Evolutionary conservation across 2,888 invertebrate species (phyloP).

Genomic region (Rhopalosiphum nymphaeae): DNA sequence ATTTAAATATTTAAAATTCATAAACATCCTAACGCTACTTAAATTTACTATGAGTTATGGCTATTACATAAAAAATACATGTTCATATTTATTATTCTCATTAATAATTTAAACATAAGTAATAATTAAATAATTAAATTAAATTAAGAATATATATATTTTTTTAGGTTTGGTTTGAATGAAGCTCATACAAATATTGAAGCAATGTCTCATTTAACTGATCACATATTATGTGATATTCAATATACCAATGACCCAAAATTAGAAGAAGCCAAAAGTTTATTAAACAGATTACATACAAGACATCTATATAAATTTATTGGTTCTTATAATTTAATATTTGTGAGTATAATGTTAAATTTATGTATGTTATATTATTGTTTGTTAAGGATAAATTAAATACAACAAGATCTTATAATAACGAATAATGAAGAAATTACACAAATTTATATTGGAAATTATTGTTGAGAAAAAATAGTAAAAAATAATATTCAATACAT

Average conservation of each 20-base stretch:
- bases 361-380: background rate
- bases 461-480: background rate
- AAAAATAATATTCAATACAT: background rate
- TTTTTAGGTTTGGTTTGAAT: conserved; percentile 67
- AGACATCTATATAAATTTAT: conserved; percentile 59
- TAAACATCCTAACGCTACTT: background rate
- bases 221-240: conserved; percentile 69
- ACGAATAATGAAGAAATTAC: background rate
- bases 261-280: conserved; percentile 66
- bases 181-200: conserved; percentile 68
- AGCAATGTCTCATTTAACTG: conserved; percentile 68
- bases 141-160: background rate
- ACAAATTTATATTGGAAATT: background rate
- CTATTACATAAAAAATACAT: background rate
- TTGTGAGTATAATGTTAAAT: conserved; percentile 53
- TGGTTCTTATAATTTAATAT: conserved; percentile 57
- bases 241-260: conserved; percentile 66
- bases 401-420: background rate
- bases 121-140: background rate
- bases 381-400: background rate
- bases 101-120: background rate
- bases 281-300: conserved; percentile 67
- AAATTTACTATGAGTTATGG: background rate
- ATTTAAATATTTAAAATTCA: background rate
- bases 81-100: background rate